A percentile compares a stretch with the other conserved stretches of the same genome.
These are phyloP conservation scores for Sebastiscus albofasciatus DNA, from an alignment of 2,797 vertebrate genomes.

Conservation along the genomic window DNA sequence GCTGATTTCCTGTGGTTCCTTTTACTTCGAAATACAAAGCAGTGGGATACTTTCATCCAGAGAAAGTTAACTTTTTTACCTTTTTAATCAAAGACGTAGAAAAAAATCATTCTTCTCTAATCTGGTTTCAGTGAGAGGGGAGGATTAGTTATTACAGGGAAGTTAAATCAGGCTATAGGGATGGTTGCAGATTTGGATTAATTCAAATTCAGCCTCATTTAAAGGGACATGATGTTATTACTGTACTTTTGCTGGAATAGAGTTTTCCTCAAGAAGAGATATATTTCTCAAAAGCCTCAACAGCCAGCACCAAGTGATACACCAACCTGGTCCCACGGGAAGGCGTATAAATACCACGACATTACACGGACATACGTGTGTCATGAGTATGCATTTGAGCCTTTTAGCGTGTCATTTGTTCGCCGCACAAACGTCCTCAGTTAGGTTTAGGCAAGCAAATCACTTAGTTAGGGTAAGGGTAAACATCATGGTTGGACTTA, in stretches of 20 bases:
- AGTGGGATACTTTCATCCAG: not conserved
- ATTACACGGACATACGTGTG: too few relatives aligned
- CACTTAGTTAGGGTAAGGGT: too few relatives aligned
- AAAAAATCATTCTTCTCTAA: slow-evolving; percentile 1
- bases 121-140: slow-evolving; percentile 12
- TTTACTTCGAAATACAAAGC: not conserved
- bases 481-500: too few relatives aligned
- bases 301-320: not conserved
- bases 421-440: fast-evolving
- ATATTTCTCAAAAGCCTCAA: not conserved
- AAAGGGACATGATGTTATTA: not conserved
- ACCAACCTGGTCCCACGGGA: too few relatives aligned
- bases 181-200: slow-evolving; percentile 28
- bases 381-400: too few relatives aligned
- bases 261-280: not conserved
- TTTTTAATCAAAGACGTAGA: not conserved
- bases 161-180: slow-evolving; percentile 14
- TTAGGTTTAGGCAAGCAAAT: too few relatives aligned
- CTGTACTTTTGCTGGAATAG: not conserved
- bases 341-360: too few relatives aligned
- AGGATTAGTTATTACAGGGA: slow-evolving; percentile 14
- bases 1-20: not conserved
- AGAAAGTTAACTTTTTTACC: not conserved
- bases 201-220: slow-evolving; percentile 12
- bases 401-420: too few relatives aligned